Base-by-base conservation (phyloP, 2,888 invertebrate genomes). In the Craniophora ligustri region DNA sequence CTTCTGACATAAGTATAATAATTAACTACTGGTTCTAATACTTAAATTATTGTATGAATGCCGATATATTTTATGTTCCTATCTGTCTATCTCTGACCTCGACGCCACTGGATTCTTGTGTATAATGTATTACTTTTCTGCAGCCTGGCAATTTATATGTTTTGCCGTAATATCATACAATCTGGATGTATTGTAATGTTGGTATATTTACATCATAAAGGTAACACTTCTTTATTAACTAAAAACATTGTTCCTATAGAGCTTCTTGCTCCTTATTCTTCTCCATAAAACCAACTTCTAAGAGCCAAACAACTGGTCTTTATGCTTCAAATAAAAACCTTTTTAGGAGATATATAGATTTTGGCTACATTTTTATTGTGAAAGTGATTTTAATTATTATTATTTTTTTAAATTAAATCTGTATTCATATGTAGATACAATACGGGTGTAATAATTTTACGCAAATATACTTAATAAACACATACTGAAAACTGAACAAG, bases 41-140 rank as follows among this genome's bases (percentile, higher is more conserved):
- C 35, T 55, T 23, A 53, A 45, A 57, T 57, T 53, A 30, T 38
- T 10, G 13, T 53, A 48, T 51, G 32, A 50, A 47, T 48, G 53
- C 46, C 31, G 15, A 11, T 44, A 41, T 58, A 57, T 49, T 49
- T 48, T 44, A 61, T 51, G 34, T 51, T 44, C 28, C 30, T 71
- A 69, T 62, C 71, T 32, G 44, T 62, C 50, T 66, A 72, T 72
- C 73, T 69, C 14, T 68, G 71, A 69, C 71, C 70, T 73, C 73
- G 73, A 16, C 21, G 28, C 56, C 26, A 51, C 55, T 26, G 59
- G 69, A 69, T 69, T 62, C 66, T 73, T 66, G 40, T 15, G 28
- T 51, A 16, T 49, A 51, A 56, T 50, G 13, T 53, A 54, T 63
- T 57, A 67, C 45, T 67, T 48, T 50, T 57, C 40, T 36, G 47